Percentiles rank a stretch among this genome's conserved stretches.
Evolutionary conservation across 1,140 invertebrate species (phyloP).

Genomic region (Camponotus floridanus): DNA sequence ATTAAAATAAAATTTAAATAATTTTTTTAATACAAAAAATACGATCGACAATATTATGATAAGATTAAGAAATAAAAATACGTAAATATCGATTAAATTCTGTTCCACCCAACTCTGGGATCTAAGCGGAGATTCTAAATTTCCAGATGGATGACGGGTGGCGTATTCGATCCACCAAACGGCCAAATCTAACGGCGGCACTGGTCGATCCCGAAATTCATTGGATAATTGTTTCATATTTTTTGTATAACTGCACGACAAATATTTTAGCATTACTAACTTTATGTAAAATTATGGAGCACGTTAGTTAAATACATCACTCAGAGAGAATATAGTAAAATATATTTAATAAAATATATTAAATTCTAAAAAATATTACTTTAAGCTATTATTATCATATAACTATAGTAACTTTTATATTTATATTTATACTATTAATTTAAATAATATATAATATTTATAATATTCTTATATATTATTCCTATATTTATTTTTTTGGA

Average conservation of each 20-base stretch:
- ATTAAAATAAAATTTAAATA: slow-evolving; percentile 16
- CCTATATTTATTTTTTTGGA: no score
- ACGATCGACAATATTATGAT: not conserved
- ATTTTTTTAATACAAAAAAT: not conserved
- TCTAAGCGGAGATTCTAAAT: slow-evolving; percentile 22
- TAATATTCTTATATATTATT: no score
- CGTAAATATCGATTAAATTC: slow-evolving; percentile 28
- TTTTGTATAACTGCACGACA: slow-evolving; percentile 28
- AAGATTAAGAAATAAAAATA: not conserved
- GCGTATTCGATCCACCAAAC: slow-evolving; percentile 37
- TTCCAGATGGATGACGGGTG: slow-evolving; percentile 10
- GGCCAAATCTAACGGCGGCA: slow-evolving; percentile 39
- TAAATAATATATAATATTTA: no score
- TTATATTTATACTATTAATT: not conserved
- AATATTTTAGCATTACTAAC: slow-evolving; percentile 5
- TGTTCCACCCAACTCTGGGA: not conserved
- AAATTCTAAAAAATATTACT: not conserved
- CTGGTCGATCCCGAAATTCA: slow-evolving; percentile 35
- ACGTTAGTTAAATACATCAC: not conserved
- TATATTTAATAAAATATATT: not conserved
- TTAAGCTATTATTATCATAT: not conserved
- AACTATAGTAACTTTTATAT: not conserved
- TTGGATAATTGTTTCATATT: slow-evolving; percentile 46
- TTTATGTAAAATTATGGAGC: not conserved
- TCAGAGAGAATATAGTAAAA: no score